phyloP scores from a whole-genome alignment of 2,797 vertebrate species.

The Rachycentron canadum region DNA sequence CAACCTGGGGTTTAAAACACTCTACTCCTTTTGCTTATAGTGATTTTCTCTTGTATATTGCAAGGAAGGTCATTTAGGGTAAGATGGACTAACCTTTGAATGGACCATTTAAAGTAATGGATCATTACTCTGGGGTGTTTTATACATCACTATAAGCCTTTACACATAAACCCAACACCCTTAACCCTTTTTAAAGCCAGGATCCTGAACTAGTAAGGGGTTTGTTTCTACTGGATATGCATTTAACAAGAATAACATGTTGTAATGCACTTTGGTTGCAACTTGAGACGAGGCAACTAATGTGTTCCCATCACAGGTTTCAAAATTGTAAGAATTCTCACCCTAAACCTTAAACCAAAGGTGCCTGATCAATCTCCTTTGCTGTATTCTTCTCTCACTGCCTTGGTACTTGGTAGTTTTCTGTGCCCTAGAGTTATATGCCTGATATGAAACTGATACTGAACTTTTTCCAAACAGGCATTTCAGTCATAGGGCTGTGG shows the following conservation, averaged over 20 bases:
- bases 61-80: constrained; percentile 22
- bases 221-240: constrained; percentile 24
- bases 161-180: constrained; percentile 27
- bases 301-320: constrained; percentile 29
- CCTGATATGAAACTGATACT: constrained; percentile 64
- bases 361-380: constrained; percentile 72
- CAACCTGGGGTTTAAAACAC: constrained; percentile 23
- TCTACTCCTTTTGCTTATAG: constrained; percentile 23
- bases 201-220: constrained; percentile 17
- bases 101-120: constrained; percentile 34
- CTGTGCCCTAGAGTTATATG: constrained; percentile 58
- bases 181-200: constrained; percentile 15
- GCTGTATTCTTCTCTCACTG: constrained; percentile 50
- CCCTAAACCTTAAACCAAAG: constrained; percentile 79
- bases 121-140: constrained; percentile 30
- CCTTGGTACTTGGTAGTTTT: constrained; percentile 65
- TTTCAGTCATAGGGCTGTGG: constrained; percentile 76
- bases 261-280: constrained; percentile 31
- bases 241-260: constrained; percentile 41
- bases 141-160: constrained; percentile 29
- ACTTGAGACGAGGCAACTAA: constrained; percentile 43
- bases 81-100: constrained; percentile 19
- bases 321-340: constrained; percentile 36
- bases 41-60: constrained; percentile 36
- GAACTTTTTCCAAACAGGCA: constrained; percentile 73